phyloP scores from a whole-genome alignment of 2,888 invertebrate genomes.

The Drosophila yooni region DNA sequence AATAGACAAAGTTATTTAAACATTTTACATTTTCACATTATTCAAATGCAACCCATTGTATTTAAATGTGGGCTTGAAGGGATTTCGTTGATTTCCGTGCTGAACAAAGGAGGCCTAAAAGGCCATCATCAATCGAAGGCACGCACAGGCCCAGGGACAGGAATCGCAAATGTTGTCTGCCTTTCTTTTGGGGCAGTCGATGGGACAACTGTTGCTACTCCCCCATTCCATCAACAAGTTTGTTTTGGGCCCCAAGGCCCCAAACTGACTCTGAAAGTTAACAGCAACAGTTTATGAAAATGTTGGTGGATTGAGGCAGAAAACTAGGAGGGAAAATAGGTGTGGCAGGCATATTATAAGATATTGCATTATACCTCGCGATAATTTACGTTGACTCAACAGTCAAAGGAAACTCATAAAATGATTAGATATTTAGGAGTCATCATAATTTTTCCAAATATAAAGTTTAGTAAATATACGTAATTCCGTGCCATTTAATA shows the following conservation, averaged over 20 bases:
- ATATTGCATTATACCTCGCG: neutral
- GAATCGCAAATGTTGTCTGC: constrained; percentile 7
- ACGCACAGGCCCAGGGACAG: constrained; percentile 39
- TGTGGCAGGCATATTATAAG: constrained; percentile 6
- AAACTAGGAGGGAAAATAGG: constrained; percentile 3
- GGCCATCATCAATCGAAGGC: constrained; percentile 54
- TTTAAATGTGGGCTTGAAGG: constrained; percentile 4
- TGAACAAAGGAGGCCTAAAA: constrained; percentile 33
- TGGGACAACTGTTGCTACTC: constrained; percentile 63
- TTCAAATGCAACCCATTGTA: constrained; percentile 26
- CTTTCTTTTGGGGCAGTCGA: neutral
- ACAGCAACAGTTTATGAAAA: constrained; percentile 42
- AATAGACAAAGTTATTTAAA: neutral
- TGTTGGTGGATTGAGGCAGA: neutral
- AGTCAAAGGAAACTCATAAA: neutral
- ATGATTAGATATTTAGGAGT: neutral
- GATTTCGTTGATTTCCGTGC: constrained; percentile 25
- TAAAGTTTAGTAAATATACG: too few species aligned
- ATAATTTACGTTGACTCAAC: neutral
- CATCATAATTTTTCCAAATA: too few species aligned
- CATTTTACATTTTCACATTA: neutral
- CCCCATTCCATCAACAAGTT: constrained; percentile 1
- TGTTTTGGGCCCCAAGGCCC: constrained; percentile 9
- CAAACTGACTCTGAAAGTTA: constrained; percentile 14
- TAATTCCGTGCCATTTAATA: neutral